These are phyloP conservation scores for Odontamblyopus rebecca DNA, from an alignment of 2,797 vertebrate genomes.

Conservation along the genomic window DNA sequence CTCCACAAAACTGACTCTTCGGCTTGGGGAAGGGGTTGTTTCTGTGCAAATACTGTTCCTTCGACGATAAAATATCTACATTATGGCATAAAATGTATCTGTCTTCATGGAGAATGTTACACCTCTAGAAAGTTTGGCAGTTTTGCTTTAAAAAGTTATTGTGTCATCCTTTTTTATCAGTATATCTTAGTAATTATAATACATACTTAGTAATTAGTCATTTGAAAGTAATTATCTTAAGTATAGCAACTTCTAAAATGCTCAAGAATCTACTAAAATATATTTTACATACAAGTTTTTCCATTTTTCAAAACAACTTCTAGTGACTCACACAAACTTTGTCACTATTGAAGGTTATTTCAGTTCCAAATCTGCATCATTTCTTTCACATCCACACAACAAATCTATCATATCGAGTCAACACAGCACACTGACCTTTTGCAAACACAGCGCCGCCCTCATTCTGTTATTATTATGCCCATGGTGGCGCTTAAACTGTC, in stretches of 20 bases:
- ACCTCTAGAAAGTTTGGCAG: background rate
- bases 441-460: constrained; percentile 27
- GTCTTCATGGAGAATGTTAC: no score
- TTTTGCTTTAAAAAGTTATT: background rate
- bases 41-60: no score
- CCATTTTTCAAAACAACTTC: background rate
- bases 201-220: no score
- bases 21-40: no score
- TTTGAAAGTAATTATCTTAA: background rate
- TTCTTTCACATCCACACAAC: constrained; percentile 9
- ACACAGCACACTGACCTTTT: constrained; percentile 49
- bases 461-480: constrained; percentile 19
- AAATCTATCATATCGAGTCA: constrained; percentile 38
- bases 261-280: background rate
- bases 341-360: background rate
- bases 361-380: background rate
- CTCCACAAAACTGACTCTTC: no score
- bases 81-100: no score
- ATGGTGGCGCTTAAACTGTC: constrained; percentile 20
- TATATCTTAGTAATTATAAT: background rate
- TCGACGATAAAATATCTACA: no score
- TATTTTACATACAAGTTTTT: background rate
- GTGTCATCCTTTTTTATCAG: background rate
- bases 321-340: background rate
- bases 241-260: background rate